phyloP scores from a whole-genome alignment of 2,113 vertebrate genomes.

The Dipodomys spectabilis region DNA sequence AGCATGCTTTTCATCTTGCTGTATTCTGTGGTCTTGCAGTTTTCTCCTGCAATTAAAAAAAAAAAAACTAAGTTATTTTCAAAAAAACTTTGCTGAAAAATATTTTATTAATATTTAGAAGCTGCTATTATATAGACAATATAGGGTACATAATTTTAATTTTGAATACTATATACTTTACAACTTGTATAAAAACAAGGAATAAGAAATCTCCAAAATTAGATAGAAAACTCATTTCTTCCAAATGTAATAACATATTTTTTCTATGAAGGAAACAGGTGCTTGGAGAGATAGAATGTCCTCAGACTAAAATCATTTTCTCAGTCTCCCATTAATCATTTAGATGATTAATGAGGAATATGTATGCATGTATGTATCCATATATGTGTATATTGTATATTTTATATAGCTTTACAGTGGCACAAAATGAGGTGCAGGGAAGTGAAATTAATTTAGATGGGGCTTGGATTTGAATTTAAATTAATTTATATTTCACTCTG shows the following conservation, averaged over 20 bases:
- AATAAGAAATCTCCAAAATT: not conserved
- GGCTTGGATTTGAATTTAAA: not conserved
- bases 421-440: not conserved
- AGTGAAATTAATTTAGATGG: not conserved
- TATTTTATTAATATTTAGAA: not conserved
- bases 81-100: constrained; percentile 21
- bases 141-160: not conserved
- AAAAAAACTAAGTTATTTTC: constrained; percentile 66
- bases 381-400: no score
- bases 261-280: not conserved
- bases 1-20: constrained; percentile 92
- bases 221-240: not conserved
- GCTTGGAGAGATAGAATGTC: not conserved
- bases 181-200: not conserved
- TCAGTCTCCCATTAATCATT: not conserved
- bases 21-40: constrained; percentile 92
- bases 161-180: not conserved
- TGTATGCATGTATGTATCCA: no score
- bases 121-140: not conserved
- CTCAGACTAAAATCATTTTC: not conserved
- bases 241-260: not conserved
- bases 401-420: no score
- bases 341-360: no score
- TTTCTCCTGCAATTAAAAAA: constrained; percentile 89
- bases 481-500: not conserved